Evolutionary conservation across 2,888 invertebrate genomes (phyloP).

Genomic region (Trissolcus japonicus): DNA sequence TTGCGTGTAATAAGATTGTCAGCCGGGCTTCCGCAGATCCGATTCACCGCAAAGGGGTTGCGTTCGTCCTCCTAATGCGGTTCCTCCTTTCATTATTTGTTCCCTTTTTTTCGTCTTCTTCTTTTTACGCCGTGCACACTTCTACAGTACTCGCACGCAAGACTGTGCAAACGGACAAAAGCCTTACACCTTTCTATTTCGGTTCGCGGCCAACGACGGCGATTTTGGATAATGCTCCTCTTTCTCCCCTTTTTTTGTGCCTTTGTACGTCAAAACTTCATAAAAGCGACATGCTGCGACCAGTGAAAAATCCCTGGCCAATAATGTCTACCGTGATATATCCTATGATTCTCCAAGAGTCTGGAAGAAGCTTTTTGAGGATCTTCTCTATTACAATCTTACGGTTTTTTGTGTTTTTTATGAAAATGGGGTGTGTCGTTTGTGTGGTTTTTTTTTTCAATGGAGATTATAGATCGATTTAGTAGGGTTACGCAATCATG

Average conservation of each 20-base stretch:
- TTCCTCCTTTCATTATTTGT: conserved; percentile 50
- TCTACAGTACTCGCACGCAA: conserved; percentile 41
- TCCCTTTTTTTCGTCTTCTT: conserved; percentile 43
- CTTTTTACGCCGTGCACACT: conserved; percentile 36
- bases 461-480: conserved; percentile 46
- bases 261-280: conserved; percentile 65
- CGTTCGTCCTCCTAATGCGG: conserved; percentile 42
- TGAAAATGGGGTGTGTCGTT: conserved; percentile 23
- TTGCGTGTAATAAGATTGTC: conserved; percentile 65
- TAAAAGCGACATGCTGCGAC: conserved; percentile 65
- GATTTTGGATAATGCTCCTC: conserved; percentile 63
- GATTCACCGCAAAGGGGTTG: conserved; percentile 60
- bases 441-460: conserved; percentile 33
- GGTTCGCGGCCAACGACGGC: conserved; percentile 58
- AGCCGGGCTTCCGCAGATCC: conserved; percentile 55
- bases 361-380: conserved; percentile 46
- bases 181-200: conserved; percentile 61
- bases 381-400: conserved; percentile 7
- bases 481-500: conserved; percentile 37
- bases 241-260: conserved; percentile 60
- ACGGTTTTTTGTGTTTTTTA: conserved; percentile 2
- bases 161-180: conserved; percentile 56
- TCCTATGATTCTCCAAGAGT: conserved; percentile 54
- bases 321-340: conserved; percentile 62
- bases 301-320: conserved; percentile 64